A percentile compares a stretch with the other conserved stretches of the same genome.
Evolutionary conservation across 2,888 invertebrate genomes (phyloP).

Genomic region (Aporophyla nigra): DNA sequence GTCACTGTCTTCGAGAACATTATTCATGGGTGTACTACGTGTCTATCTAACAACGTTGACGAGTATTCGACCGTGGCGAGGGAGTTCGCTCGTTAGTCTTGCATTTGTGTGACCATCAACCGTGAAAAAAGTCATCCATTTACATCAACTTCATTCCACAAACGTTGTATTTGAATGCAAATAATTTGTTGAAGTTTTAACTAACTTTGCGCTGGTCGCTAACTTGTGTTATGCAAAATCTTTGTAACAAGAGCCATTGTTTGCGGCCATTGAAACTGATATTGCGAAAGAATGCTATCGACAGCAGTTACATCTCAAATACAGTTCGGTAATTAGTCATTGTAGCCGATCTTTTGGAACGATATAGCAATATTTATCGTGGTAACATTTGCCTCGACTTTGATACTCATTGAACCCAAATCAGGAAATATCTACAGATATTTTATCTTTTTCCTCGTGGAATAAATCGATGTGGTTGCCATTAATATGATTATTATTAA

Average conservation of each 20-base stretch:
- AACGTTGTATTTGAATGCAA: conserved; percentile 65
- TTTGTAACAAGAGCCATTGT: conserved; percentile 64
- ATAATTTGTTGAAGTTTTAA: conserved; percentile 69
- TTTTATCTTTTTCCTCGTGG: conserved; percentile 18
- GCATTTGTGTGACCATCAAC: conserved; percentile 74
- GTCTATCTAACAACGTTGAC: conserved; percentile 70
- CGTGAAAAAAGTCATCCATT: conserved; percentile 77
- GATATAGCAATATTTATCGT: conserved; percentile 5
- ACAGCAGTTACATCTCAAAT: conserved; percentile 56
- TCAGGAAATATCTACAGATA: not conserved
- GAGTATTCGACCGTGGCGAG: conserved; percentile 70
- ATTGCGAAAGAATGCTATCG: conserved; percentile 59
- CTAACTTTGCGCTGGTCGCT: conserved; percentile 52
- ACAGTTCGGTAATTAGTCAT: conserved; percentile 51
- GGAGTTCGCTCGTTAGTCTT: conserved; percentile 70
- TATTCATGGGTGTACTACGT: conserved; percentile 67
- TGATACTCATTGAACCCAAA: not conserved
- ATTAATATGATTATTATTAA: conserved; percentile 15
- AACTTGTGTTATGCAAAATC: conserved; percentile 59
- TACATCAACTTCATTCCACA: conserved; percentile 72
- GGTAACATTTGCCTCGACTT: not conserved
- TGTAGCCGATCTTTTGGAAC: conserved; percentile 9
- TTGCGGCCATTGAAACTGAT: conserved; percentile 57
- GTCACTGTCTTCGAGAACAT: conserved; percentile 61
- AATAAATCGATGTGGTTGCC: conserved; percentile 6